Percentiles rank a stretch among this genome's conserved stretches.
phyloP scores from a whole-genome alignment of 2,113 vertebrate genomes.

The Excalfactoria chinensis region DNA sequence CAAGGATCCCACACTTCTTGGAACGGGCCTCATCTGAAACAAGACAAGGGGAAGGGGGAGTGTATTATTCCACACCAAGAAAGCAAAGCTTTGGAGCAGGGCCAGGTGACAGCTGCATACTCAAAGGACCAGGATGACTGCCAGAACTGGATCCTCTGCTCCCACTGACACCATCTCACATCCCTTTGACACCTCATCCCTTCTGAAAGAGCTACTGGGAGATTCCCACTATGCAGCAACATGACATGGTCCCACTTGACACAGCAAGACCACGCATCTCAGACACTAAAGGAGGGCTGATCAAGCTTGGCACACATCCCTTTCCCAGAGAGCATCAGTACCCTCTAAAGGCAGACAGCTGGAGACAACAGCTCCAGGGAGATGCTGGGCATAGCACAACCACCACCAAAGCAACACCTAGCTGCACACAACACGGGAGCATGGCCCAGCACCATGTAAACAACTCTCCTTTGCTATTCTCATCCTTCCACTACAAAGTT shows the following conservation, averaged over 20 bases:
- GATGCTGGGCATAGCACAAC: background rate
- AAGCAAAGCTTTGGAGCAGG: background rate
- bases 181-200: background rate
- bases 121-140: background rate
- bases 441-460: background rate
- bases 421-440: accelerated
- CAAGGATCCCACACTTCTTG: conserved; percentile 97
- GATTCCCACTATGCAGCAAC: accelerated
- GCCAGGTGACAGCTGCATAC: conserved; percentile 35
- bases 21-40: conserved; percentile 96
- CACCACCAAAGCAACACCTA: background rate
- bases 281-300: background rate
- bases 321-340: background rate
- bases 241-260: accelerated
- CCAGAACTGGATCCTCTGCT: conserved; percentile 21
- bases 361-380: background rate
- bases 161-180: background rate
- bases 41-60: conserved; percentile 54
- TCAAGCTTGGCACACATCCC: background rate
- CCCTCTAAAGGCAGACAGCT: background rate
- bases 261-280: background rate
- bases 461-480: background rate
- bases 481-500: background rate
- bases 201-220: background rate
- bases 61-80: conserved; percentile 54